Evolutionary conservation across 2,888 invertebrate genomes (phyloP).

Genomic region (Diaphora mendica): DNA sequence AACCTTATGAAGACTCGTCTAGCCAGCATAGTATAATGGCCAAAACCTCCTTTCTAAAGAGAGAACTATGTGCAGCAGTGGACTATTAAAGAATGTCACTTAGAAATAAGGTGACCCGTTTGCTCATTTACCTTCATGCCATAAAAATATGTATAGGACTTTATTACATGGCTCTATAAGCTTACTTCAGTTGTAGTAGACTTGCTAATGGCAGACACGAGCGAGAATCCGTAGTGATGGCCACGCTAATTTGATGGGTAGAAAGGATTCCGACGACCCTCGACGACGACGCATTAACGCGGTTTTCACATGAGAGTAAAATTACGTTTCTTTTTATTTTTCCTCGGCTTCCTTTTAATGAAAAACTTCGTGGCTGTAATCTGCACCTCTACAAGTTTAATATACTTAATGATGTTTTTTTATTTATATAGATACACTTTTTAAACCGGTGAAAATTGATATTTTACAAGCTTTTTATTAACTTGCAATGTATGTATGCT

Average conservation of each 20-base stretch:
- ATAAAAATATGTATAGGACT: neutral
- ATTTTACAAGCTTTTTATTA: no score
- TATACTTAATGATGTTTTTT: constrained; percentile 17
- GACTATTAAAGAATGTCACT: no score
- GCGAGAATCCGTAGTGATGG: constrained; percentile 48
- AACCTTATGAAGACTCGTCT: no score
- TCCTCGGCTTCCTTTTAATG: constrained; percentile 66
- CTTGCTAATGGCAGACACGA: constrained; percentile 28
- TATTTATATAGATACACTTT: neutral
- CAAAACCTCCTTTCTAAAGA: no score
- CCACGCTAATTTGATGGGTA: constrained; percentile 65
- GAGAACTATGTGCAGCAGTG: no score
- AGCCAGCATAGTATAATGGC: no score
- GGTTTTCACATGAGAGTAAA: constrained; percentile 69
- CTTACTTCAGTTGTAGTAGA: constrained; percentile 18
- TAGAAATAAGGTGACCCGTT: no score
- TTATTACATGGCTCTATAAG: constrained; percentile 4
- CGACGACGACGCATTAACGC: constrained; percentile 66
- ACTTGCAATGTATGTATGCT: no score
- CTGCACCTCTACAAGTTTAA: constrained; percentile 54
- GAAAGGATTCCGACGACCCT: constrained; percentile 68
- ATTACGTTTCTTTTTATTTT: constrained; percentile 72
- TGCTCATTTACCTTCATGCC: no score
- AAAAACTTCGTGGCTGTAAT: constrained; percentile 67
- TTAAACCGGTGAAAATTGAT: no score